These are phyloP conservation scores for Thera britannica DNA, from an alignment of 2,888 invertebrate genomes.

Conservation along the genomic window DNA sequence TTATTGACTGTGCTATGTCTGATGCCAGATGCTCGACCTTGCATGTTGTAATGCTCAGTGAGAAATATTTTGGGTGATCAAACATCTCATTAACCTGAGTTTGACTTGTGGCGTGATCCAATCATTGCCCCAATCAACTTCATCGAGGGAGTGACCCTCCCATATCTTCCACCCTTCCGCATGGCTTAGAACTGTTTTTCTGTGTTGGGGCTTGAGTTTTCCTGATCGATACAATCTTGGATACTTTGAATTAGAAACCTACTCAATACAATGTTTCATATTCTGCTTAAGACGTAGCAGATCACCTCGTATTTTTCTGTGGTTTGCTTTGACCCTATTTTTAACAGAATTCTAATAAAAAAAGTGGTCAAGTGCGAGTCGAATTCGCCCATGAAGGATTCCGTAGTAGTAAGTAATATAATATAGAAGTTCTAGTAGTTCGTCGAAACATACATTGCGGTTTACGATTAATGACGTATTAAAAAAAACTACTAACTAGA, in stretches of 20 bases:
- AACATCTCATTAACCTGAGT: constrained; percentile 21
- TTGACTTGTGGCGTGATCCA: constrained; percentile 28
- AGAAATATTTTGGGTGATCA: constrained; percentile 9
- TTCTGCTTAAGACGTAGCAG: not conserved
- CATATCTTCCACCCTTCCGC: constrained; percentile 14
- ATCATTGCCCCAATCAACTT: constrained; percentile 30
- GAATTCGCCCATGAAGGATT: too few relatives aligned
- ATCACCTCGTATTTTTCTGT: too few relatives aligned
- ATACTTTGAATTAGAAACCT: constrained; percentile 1
- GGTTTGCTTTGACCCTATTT: too few relatives aligned
- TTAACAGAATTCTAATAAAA: too few relatives aligned
- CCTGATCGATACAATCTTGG: constrained; percentile 21
- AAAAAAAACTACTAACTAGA: too few relatives aligned
- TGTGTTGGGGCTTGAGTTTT: constrained; percentile 14
- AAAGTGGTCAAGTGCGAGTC: too few relatives aligned
- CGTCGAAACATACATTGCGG: too few relatives aligned
- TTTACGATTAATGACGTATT: too few relatives aligned
- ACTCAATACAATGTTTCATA: not conserved
- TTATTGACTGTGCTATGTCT: too few relatives aligned
- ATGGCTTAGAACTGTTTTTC: constrained; percentile 22
- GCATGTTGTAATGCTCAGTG: not conserved
- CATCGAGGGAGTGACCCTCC: constrained; percentile 16
- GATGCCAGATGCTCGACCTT: too few relatives aligned
- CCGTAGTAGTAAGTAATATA: too few relatives aligned
- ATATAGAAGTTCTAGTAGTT: too few relatives aligned